Evolutionary conservation across 2,113 vertebrate species (phyloP).

Genomic region (Emydocephalus ijimae): DNA sequence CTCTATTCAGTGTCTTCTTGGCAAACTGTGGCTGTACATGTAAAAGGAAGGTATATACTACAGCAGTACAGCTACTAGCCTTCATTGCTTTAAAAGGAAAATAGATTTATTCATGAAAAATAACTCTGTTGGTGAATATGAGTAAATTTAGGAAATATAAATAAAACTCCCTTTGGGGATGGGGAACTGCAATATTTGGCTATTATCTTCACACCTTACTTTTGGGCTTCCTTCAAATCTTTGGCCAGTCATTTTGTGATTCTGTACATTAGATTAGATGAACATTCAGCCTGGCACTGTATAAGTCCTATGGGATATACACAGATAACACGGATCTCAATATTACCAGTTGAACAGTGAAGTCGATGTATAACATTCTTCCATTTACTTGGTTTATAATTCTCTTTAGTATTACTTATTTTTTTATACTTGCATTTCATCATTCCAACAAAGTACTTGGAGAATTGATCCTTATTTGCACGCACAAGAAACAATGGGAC

Average conservation of each 20-base stretch:
- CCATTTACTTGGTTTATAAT: background rate
- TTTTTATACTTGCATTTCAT: background rate
- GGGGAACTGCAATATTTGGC: background rate
- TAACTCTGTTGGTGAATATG: background rate
- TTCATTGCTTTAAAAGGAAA: background rate
- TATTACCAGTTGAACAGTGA: background rate
- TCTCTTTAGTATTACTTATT: background rate
- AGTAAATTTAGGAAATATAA: background rate
- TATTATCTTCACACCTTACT: background rate
- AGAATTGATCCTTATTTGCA: background rate
- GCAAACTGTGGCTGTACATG: background rate
- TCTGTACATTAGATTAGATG: background rate
- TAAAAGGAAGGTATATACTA: background rate
- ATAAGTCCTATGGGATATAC: background rate
- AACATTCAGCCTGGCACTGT: background rate
- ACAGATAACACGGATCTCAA: background rate
- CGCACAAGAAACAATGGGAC: background rate
- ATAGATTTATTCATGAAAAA: background rate
- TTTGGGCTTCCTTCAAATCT: background rate
- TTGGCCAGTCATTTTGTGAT: background rate
- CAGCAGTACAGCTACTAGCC: background rate
- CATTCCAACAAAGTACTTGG: background rate
- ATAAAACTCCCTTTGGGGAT: background rate
- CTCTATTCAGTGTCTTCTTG: no score
- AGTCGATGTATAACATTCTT: background rate